Percentiles rank a stretch among this genome's conserved stretches.
These are phyloP conservation scores for Cotesia typhae DNA, from an alignment of 1,140 invertebrate genomes.

Conservation along the genomic window DNA sequence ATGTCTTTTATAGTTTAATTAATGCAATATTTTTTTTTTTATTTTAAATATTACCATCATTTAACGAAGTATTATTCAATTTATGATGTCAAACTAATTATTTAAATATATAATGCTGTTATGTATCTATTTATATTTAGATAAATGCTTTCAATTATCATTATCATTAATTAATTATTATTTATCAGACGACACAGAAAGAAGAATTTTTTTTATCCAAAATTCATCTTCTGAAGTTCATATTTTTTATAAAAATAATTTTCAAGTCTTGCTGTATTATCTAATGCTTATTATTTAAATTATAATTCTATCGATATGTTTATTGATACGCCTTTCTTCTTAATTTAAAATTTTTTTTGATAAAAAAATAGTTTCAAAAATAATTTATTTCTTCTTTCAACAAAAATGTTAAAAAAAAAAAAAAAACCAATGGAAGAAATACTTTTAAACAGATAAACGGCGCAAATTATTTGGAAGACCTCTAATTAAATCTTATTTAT, in stretches of 20 bases:
- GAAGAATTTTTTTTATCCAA: too few species aligned
- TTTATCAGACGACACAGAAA: neutral
- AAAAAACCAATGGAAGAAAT: neutral
- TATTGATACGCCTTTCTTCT: neutral
- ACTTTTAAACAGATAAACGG: neutral
- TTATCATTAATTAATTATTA: neutral
- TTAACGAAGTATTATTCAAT: too few species aligned
- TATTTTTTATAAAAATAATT: neutral
- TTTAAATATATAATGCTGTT: slow-evolving; percentile 11
- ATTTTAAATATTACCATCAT: slow-evolving; percentile 14
- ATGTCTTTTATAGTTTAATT: slow-evolving; percentile 15
- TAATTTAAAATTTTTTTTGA: neutral
- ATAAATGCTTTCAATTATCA: neutral
- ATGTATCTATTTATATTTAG: slow-evolving; percentile 16
- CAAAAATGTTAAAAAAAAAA: too few species aligned
- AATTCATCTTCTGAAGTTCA: neutral
- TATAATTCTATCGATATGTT: slow-evolving; percentile 1
- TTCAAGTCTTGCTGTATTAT: slow-evolving; percentile 18
- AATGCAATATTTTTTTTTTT: slow-evolving; percentile 7
- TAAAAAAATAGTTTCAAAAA: neutral
- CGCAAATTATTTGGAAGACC: slow-evolving; percentile 8
- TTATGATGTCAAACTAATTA: slow-evolving; percentile 2
- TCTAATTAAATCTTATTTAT: neutral
- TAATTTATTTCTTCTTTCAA: too few species aligned
- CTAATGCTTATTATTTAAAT: slow-evolving; percentile 1